Base-by-base conservation (phyloP, 2,113 vertebrate species). In the Geothlypis trichas region DNA sequence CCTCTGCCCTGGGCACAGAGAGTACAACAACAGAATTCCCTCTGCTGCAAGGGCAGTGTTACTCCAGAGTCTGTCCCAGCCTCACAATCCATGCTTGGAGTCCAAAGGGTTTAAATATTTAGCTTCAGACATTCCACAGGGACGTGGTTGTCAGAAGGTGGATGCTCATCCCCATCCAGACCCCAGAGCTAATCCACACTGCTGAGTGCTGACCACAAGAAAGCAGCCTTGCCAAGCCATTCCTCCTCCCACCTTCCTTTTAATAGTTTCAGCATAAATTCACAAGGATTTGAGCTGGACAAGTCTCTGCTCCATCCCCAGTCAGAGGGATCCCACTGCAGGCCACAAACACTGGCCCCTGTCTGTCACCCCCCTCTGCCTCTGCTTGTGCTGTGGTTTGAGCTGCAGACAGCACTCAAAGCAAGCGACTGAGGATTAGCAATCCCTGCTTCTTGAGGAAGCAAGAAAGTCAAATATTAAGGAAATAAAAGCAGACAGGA, bases 401-500 rank as follows among this genome's bases (percentile, higher is more conserved):
- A 87, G 71, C 52, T 9, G 35, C 0, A 68, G 89, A 44, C 69
- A 20, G 57, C 11, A 57, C 62, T 78, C 84, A 90, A 61, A 61
- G 79, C 62, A 77, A 67, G 28, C 2, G 57, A 73, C 7, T 46
- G 79, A 72, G 61, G 47, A 75, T 57, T 5, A 76, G 66, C 30
- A 62, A 55, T 66, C 80, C 71, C 67, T 69, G 67, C 74, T 87
- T 65, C 93, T 87, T 55, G 42, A 85, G 81, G 87, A 96, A 93
- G 79, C 57, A 78, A 73, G 71, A 58, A 89, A 94, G 74, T 69
- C 26, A 95, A 85, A 71, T 66, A 87, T 42, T 44, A 80, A 84
- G 91, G 87, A 94, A 96, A 96, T 91, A 89, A 73, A 95, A 63
- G 66, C 84, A 89, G 91, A 91, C 76, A 87, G 68, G 89, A 88